Evolutionary conservation across 2,797 vertebrate genomes (phyloP), one percentile per base, ranked within the genome.

Genomic region (Lepidocolaptes lacrymiger): DNA sequence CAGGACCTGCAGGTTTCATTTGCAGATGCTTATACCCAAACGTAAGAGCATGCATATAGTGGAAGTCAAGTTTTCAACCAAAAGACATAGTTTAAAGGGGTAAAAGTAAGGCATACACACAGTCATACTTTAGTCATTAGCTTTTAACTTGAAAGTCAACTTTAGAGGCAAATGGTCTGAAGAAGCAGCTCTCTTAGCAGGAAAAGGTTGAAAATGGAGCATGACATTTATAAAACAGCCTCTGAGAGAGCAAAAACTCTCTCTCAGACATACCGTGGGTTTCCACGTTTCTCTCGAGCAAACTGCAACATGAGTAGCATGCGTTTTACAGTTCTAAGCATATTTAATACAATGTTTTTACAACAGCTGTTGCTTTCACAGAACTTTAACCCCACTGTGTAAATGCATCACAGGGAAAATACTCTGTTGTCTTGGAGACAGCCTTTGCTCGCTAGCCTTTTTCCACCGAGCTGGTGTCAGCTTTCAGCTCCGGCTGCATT

Each of bases 361-460:
- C 98, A 99, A 98, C 99, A 99, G 98, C 98, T 99, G 98, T 98
- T 98, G 98, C 98, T 99, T 99, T 99, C 98, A 99, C 97, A 98
- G 98, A 98, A 98, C 98, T 98, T 98, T 98, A 98, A 98, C 98
- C 98, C 98, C 61, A 94, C 96, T 97, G 97, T 97, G 97, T 98
- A 98, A 97, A 91, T 94, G 92, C 97, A 98, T 98, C 93, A 96
- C 95, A 96, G 94, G 92, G 94, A 97, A 98, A 97, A 98, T 97
- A 96, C 97, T 88, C 91, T 68, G 97, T 98, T 97, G 97, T 96
- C 98, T 97, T 97, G 97, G 97, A 98, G 96, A 98, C 97, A 74
- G 98, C 97, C 97, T 98, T 97, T 97, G 95, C 95, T 73, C 86
- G 21, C 69, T 91, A 96, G 93, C 96, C 95, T 95, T 95, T 97